A percentile compares a stretch with the other conserved stretches of the same genome.
Evolutionary conservation across 2,797 vertebrate species (phyloP).

Genomic region (Alexandromys oeconomus): DNA sequence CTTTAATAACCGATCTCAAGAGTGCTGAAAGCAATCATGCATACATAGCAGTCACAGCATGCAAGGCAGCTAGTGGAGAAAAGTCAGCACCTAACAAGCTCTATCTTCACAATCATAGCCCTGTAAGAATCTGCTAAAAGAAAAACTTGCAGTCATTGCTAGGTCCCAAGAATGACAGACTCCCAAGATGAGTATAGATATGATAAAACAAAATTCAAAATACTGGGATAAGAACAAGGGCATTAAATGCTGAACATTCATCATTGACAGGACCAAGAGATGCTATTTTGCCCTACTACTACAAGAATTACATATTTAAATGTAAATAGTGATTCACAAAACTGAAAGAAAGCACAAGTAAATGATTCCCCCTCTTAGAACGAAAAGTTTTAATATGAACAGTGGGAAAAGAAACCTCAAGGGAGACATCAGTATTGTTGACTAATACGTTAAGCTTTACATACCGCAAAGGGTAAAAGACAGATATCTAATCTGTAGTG

Average conservation of each 20-base stretch:
- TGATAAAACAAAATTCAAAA: not conserved
- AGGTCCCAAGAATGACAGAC: not conserved
- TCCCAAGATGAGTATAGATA: not conserved
- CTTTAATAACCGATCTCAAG: not conserved
- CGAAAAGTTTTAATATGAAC: not conserved
- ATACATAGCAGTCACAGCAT: not conserved
- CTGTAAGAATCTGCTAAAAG: not conserved
- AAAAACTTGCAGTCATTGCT: not conserved
- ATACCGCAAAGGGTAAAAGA: not conserved
- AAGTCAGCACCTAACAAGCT: not conserved
- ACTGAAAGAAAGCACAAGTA: not conserved
- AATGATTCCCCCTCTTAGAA: not conserved
- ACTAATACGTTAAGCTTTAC: not conserved
- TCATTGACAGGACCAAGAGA: not conserved
- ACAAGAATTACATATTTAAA: slow-evolving; percentile 15
- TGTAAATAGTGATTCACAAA: not conserved
- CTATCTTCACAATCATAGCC: not conserved
- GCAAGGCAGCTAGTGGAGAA: not conserved
- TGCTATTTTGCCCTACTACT: not conserved
- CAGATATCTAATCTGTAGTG: too few species aligned
- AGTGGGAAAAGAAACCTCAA: not conserved
- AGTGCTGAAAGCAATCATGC: not conserved
- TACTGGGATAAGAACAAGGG: not conserved
- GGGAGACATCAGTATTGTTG: not conserved
- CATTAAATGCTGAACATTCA: slow-evolving; percentile 4